These are phyloP conservation scores for Spodoptera picta DNA, from an alignment of 2,888 invertebrate species.

Conservation along the genomic window DNA sequence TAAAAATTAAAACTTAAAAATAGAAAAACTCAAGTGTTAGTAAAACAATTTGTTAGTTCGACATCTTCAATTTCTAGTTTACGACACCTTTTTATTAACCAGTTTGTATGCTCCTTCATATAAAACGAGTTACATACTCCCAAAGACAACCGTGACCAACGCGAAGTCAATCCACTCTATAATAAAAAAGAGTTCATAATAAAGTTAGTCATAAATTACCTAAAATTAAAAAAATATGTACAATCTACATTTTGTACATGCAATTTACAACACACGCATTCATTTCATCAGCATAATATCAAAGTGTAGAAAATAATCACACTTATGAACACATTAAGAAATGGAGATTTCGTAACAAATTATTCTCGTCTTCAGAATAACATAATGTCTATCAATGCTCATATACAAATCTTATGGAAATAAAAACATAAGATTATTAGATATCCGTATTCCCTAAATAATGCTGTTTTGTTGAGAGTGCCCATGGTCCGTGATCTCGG, in stretches of 20 bases:
- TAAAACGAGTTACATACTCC: slow-evolving; percentile 29
- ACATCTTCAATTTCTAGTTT: too few species aligned
- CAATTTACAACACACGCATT: slow-evolving; percentile 63
- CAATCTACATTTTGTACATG: slow-evolving; percentile 78
- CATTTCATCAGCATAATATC: slow-evolving; percentile 54
- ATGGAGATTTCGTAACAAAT: slow-evolving; percentile 71
- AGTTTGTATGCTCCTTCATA: slow-evolving; percentile 22
- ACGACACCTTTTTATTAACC: slow-evolving; percentile 28
- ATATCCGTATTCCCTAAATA: too few species aligned
- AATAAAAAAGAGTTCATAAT: slow-evolving; percentile 47
- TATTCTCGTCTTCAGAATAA: slow-evolving; percentile 56
- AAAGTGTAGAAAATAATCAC: slow-evolving; percentile 60
- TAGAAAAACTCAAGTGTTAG: too few species aligned
- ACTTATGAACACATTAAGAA: slow-evolving; percentile 72
- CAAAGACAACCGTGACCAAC: slow-evolving; percentile 34
- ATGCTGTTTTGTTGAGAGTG: too few species aligned
- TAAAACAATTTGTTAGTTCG: too few species aligned
- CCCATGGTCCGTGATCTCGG: too few species aligned
- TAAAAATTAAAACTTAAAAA: too few species aligned
- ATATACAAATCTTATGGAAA: slow-evolving; percentile 64
- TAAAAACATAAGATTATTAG: too few species aligned
- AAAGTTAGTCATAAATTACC: slow-evolving; percentile 65
- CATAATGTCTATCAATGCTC: slow-evolving; percentile 57
- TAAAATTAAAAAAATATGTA: slow-evolving; percentile 69
- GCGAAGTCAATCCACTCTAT: slow-evolving; percentile 36